A percentile compares a stretch with the other conserved stretches of the same genome.
Conservation (phyloP, 1,140 invertebrate species). For the Heliconius eleuchia region DNA sequence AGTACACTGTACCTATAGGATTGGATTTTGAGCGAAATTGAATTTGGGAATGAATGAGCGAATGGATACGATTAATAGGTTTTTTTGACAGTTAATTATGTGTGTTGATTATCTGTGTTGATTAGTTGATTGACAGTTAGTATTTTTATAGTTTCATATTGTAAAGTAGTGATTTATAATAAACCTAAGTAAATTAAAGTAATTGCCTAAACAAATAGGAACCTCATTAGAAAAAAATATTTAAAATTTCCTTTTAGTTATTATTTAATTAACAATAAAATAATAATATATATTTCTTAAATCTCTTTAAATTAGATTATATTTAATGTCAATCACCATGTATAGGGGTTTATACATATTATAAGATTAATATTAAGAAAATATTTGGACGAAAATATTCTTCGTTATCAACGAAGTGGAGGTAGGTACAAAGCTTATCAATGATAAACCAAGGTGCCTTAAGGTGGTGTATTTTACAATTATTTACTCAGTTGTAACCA, state of each 20-base stretch:
- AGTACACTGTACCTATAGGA: slow-evolving; percentile 42
- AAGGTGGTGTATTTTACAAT: background rate
- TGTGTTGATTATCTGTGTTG: background rate
- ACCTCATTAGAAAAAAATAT: too few species aligned
- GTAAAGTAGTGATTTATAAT: too few species aligned
- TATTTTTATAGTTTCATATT: background rate
- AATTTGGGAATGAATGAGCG: slow-evolving; percentile 38
- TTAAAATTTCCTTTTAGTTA: too few species aligned
- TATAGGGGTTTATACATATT: background rate
- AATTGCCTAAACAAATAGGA: too few species aligned
- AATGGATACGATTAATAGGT: background rate
- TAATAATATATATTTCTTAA: too few species aligned
- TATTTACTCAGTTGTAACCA: slow-evolving; percentile 7
- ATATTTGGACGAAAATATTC: slow-evolving; percentile 2
- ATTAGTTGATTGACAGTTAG: background rate
- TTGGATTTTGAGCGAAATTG: slow-evolving; percentile 39
- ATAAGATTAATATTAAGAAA: slow-evolving; percentile 1
- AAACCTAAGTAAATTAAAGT: too few species aligned
- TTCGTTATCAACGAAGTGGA: background rate
- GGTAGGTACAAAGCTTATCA: background rate
- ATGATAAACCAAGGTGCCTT: slow-evolving; percentile 9
- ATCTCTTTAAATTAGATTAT: too few species aligned
- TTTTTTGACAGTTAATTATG: background rate
- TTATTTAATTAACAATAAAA: too few species aligned
- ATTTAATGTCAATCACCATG: background rate